Base-by-base conservation (phyloP, 2,113 vertebrate species). In the Fregetta grallaria region DNA sequence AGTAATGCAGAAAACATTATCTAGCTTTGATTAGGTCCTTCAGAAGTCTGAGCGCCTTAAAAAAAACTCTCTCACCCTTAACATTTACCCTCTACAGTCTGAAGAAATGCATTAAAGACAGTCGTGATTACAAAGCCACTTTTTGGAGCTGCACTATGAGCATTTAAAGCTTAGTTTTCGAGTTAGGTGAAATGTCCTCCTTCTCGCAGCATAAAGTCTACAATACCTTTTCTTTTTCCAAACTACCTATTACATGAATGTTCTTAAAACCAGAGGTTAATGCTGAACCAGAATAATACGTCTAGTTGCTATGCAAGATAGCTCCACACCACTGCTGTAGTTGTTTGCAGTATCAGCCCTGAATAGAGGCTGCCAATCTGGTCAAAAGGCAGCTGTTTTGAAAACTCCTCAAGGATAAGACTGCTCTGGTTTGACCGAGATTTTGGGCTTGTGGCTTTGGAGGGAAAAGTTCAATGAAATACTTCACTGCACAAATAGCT, bases 251-350 rank as follows among this genome's bases (percentile, higher is more conserved):
- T 55, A 67, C 13, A 15, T 4, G 4, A 66, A 25, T 10, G 23
- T 53, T 74, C 67, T 79, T 32, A 82, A 93, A 83, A 45, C 15
- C 79, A 56, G n/a, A 52, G 42, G 49, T 40, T 71, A 86, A 29
- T 49, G 59, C 29, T 61, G 74, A 84, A n/a, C n/a, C 30, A 62
- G 45, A 15, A 50, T 1, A 40, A 15, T 4, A 21, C 0, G 0
- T 16, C 4, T 12, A 45, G 61, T 11, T 74, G 52, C n/a, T 40
- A 42, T 32, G 19, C 45, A 59, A 8, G 55, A 29, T 7, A 58
- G 17, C 8, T 5, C 62, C 52, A 27, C 27, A 23, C 5, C 36
- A 6, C 34, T 36, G 50, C 88, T 78, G 68, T 0, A 58, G 82
- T 4, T 32, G 6, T 15, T 84, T 50, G 36, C 36, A 74, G 40